phyloP scores from a whole-genome alignment of 2,113 vertebrate species.

The Sinocyclocheilus grahami region DNA sequence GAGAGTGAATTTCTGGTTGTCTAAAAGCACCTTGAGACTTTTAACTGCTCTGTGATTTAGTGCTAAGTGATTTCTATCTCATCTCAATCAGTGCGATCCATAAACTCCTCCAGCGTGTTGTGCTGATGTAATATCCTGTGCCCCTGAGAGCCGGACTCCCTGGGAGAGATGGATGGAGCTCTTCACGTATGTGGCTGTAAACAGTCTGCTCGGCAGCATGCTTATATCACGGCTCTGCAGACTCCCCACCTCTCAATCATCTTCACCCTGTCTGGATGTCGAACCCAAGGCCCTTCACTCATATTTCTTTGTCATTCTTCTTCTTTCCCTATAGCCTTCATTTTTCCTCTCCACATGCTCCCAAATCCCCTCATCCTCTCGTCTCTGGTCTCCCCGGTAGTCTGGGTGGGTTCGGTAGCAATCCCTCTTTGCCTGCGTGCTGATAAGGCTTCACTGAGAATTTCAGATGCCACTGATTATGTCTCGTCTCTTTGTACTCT shows the following conservation, averaged over 20 bases:
- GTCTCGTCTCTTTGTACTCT: constrained; percentile 51
- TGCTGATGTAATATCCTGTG: constrained; percentile 41
- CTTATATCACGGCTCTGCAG: constrained; percentile 46
- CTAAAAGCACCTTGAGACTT: constrained; percentile 38
- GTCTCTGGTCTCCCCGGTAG: constrained; percentile 53
- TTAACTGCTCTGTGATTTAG: constrained; percentile 14
- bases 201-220: constrained; percentile 51
- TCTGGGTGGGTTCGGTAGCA: constrained; percentile 58
- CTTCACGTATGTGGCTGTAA: constrained; percentile 46
- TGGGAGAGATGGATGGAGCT: constrained; percentile 52
- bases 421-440: constrained; percentile 66
- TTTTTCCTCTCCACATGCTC: constrained; percentile 35
- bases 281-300: constrained; percentile 38
- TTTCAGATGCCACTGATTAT: constrained; percentile 65
- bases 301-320: not conserved
- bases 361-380: constrained; percentile 43
- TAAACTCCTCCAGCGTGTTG: constrained; percentile 18
- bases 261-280: constrained; percentile 48
- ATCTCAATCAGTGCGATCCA: constrained; percentile 35
- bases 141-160: constrained; percentile 43
- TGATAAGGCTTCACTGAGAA: constrained; percentile 71
- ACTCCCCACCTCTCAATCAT: constrained; percentile 48
- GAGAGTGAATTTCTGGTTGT: not conserved
- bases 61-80: constrained; percentile 47
- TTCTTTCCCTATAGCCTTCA: not conserved